Evolutionary conservation across 2,888 invertebrate genomes (phyloP).

Genomic region (Drosophila incognita): DNA sequence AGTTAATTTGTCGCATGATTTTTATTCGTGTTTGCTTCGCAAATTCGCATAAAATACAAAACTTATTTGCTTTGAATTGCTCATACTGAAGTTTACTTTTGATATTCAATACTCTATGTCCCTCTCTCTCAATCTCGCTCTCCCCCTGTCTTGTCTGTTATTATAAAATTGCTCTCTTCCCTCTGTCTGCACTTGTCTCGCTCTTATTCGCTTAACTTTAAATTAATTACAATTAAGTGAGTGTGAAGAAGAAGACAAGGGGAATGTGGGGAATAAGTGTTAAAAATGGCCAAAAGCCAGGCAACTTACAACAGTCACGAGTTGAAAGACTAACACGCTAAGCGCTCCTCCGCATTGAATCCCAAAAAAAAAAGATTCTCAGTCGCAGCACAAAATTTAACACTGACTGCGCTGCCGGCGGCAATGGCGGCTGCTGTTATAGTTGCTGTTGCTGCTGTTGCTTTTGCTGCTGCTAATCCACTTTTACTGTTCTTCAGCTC

Average conservation of each 20-base stretch:
- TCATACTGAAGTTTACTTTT: constrained; percentile 3
- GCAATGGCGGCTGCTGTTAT: constrained; percentile 32
- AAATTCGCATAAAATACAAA: constrained; percentile 10
- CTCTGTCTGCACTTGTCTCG: background rate
- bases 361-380: constrained; percentile 31
- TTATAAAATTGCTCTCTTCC: background rate
- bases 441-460: constrained; percentile 18
- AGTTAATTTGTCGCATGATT: background rate
- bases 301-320: constrained; percentile 65
- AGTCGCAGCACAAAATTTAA: constrained; percentile 32
- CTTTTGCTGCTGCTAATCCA: constrained; percentile 60
- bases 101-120: constrained; percentile 1
- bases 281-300: constrained; percentile 45
- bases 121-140: background rate
- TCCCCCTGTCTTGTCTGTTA: background rate
- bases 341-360: constrained; percentile 58
- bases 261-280: constrained; percentile 2
- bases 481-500: constrained; percentile 58
- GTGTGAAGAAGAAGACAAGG: constrained; percentile 10
- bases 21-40: background rate
- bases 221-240: constrained; percentile 61
- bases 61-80: constrained; percentile 7
- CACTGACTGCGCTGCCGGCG: constrained; percentile 48
- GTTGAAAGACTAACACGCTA: constrained; percentile 63
- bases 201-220: constrained; percentile 29